A percentile compares a stretch with the other conserved stretches of the same genome.
Conservation (phyloP, 2,113 vertebrate genomes). For the Nibea albiflora region DNA sequence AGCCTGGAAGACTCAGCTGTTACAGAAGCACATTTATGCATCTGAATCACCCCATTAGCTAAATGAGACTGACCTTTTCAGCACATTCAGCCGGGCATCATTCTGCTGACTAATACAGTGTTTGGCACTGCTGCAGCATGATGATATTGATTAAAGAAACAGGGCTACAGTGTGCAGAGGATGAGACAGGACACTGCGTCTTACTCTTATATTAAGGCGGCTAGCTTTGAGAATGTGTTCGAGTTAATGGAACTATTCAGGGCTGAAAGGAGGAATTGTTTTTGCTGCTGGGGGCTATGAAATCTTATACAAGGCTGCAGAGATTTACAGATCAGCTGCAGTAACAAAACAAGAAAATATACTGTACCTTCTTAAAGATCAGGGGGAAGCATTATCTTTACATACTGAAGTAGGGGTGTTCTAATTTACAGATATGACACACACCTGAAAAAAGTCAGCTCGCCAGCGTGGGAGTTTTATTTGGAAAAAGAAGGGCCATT, state of each 20-base stretch:
- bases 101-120: slow-evolving; percentile 76
- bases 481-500: too few species aligned
- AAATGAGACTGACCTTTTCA: slow-evolving; percentile 70
- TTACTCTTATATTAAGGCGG: slow-evolving; percentile 18
- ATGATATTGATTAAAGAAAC: slow-evolving; percentile 73
- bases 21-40: slow-evolving; percentile 47
- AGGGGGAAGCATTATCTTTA: neutral
- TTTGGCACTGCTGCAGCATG: slow-evolving; percentile 62
- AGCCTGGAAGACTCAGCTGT: slow-evolving; percentile 8
- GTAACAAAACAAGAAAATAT: slow-evolving; percentile 1
- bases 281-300: slow-evolving; percentile 19
- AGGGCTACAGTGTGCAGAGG: slow-evolving; percentile 52
- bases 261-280: slow-evolving; percentile 44
- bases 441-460: too few species aligned
- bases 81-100: slow-evolving; percentile 58
- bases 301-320: slow-evolving; percentile 9
- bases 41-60: slow-evolving; percentile 61
- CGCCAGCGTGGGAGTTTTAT: too few species aligned
- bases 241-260: slow-evolving; percentile 38
- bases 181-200: slow-evolving; percentile 33
- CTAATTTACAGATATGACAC: too few species aligned
- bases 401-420: too few species aligned
- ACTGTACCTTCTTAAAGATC: neutral
- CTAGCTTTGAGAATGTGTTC: slow-evolving; percentile 34
- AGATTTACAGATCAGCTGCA: slow-evolving; percentile 25